Evolutionary conservation across 2,888 invertebrate species (phyloP).

Genomic region (Morpho helenor): DNA sequence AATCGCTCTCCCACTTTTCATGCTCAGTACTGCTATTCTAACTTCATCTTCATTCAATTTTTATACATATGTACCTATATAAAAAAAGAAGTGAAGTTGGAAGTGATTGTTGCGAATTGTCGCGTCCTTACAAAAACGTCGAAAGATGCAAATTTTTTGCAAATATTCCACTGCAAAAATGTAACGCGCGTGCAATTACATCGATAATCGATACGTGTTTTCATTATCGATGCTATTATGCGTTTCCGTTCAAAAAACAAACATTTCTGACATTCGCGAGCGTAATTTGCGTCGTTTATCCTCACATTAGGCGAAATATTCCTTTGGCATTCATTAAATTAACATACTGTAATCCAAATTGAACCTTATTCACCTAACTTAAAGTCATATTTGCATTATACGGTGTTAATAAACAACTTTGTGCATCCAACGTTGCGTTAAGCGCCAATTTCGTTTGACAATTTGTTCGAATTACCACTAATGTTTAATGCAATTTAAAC

Average conservation of each 20-base stretch:
- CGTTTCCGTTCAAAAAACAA: slow-evolving; percentile 20
- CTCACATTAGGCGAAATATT: slow-evolving; percentile 15
- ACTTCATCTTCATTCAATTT: too few species aligned
- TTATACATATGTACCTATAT: too few species aligned
- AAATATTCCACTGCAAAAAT: background rate
- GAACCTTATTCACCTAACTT: background rate
- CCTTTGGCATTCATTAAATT: slow-evolving; percentile 8
- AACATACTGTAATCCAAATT: slow-evolving; percentile 7
- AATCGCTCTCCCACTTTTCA: too few species aligned
- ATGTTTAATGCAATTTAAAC: background rate
- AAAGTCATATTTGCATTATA: slow-evolving; percentile 12
- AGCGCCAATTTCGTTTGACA: slow-evolving; percentile 6
- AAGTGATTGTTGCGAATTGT: too few species aligned
- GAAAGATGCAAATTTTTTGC: too few species aligned
- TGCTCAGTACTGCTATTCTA: too few species aligned
- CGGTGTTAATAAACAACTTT: slow-evolving; percentile 21
- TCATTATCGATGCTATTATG: slow-evolving; percentile 19
- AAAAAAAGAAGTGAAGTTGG: too few species aligned
- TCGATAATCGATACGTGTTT: slow-evolving; percentile 8
- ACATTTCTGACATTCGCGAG: slow-evolving; percentile 11
- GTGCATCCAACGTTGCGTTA: slow-evolving; percentile 10
- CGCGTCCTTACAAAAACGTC: too few species aligned
- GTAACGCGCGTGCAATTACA: background rate
- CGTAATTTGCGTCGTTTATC: slow-evolving; percentile 20
- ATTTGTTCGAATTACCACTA: slow-evolving; percentile 6